A percentile compares a stretch with the other conserved stretches of the same genome.
Conservation (phyloP, 2,888 invertebrate species). For the Melitaea athalia region DNA sequence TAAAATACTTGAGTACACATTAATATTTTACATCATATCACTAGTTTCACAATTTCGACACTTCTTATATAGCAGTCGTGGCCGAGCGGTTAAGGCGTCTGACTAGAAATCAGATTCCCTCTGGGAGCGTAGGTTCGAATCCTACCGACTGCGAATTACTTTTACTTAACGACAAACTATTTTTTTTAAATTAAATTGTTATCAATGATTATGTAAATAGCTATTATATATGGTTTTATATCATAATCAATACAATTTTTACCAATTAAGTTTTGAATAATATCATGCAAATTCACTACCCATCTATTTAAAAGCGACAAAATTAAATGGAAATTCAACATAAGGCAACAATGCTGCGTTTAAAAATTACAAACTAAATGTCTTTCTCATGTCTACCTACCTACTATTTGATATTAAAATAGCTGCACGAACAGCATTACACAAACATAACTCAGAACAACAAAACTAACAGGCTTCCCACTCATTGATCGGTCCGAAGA, state of each 20-base stretch:
- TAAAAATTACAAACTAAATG: slow-evolving; percentile 39
- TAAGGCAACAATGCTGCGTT: slow-evolving; percentile 29
- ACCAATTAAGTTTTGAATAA: background rate
- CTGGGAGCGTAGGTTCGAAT: slow-evolving; percentile 95
- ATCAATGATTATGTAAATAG: too few relatives aligned
- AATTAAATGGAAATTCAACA: slow-evolving; percentile 24
- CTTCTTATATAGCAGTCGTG: slow-evolving; percentile 84
- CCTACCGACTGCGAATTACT: slow-evolving; percentile 88
- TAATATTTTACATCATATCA: background rate
- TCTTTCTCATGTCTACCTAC: slow-evolving; percentile 34
- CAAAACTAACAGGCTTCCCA: slow-evolving; percentile 55
- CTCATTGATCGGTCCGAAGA: slow-evolving; percentile 65
- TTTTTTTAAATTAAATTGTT: background rate
- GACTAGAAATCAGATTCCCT: slow-evolving; percentile 95
- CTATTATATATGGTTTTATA: too few relatives aligned
- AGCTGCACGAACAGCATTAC: slow-evolving; percentile 38
- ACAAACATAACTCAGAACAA: slow-evolving; percentile 44
- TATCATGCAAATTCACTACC: background rate
- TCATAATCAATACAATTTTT: too few relatives aligned
- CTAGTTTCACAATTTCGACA: slow-evolving; percentile 9
- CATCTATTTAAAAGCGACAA: slow-evolving; percentile 23
- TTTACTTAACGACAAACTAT: background rate
- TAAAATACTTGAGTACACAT: too few relatives aligned
- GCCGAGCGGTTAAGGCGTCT: slow-evolving; percentile 95
- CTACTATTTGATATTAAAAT: slow-evolving; percentile 32